Evolutionary conservation across 2,797 vertebrate genomes (phyloP).

Genomic region (Sciurus carolinensis): DNA sequence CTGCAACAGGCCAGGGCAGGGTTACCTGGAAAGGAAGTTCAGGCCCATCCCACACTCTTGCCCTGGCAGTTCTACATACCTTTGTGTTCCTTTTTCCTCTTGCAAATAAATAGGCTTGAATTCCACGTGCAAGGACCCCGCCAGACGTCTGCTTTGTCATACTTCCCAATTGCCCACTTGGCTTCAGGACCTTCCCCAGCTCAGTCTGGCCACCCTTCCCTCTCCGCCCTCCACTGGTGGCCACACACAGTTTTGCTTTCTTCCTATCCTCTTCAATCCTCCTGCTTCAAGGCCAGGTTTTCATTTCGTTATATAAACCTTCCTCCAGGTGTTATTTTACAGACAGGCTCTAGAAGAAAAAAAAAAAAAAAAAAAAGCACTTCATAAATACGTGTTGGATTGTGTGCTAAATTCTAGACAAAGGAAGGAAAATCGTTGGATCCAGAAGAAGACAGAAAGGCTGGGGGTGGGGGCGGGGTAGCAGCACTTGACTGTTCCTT

Average conservation of each 20-base stretch:
- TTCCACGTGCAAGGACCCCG: neutral
- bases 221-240: neutral
- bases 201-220: neutral
- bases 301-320: neutral
- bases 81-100: neutral
- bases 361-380: neutral
- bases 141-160: neutral
- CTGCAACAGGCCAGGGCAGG: neutral
- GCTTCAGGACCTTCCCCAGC: neutral
- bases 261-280: neutral
- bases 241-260: neutral
- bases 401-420: conserved; percentile 3
- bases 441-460: conserved; percentile 13
- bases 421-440: conserved; percentile 1
- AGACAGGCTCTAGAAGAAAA: neutral
- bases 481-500: neutral
- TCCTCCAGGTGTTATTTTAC: neutral
- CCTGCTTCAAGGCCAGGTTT: conserved; percentile 41
- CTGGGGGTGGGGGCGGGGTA: neutral
- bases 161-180: neutral
- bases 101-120: neutral
- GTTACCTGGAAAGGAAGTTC: neutral
- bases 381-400: neutral
- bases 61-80: neutral
- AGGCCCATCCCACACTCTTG: too few relatives aligned